Conservation (phyloP, 2,888 invertebrate species). For the Nephrocerus scutellatus region DNA sequence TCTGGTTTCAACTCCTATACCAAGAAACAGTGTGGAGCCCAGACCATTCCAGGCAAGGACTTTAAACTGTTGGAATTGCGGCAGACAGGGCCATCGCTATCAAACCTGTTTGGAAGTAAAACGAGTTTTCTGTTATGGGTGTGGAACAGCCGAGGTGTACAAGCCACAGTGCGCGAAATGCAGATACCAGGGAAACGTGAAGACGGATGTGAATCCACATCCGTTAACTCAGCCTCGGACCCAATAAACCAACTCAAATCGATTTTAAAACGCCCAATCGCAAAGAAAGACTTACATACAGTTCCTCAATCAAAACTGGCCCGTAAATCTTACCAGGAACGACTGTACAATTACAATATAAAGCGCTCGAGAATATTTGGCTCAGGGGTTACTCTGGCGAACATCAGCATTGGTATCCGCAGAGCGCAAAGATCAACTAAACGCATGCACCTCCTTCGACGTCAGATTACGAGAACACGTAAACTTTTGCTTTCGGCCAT, state of each 20-base stretch:
- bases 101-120: slow-evolving; percentile 8
- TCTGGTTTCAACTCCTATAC: no score
- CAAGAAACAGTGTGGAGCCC: slow-evolving; percentile 8
- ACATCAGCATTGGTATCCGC: not conserved
- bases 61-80: slow-evolving; percentile 8
- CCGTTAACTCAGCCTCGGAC: no score
- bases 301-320: no score
- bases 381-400: no score
- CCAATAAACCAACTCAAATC: not conserved
- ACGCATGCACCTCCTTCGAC: slow-evolving; percentile 8
- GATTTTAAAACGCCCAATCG: no score
- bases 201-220: no score
- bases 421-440: not conserved
- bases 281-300: no score
- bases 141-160: slow-evolving; percentile 7
- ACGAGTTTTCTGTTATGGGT: slow-evolving; percentile 18
- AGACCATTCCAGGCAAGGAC: not conserved
- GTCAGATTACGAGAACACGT: not conserved
- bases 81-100: slow-evolving; percentile 5
- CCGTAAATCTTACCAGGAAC: no score
- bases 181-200: slow-evolving; percentile 10
- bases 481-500: not conserved
- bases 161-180: slow-evolving; percentile 11
- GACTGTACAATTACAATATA: no score
- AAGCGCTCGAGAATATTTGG: no score